Base-by-base conservation (phyloP, 2,888 invertebrate genomes). In the Carcina quercana region DNA sequence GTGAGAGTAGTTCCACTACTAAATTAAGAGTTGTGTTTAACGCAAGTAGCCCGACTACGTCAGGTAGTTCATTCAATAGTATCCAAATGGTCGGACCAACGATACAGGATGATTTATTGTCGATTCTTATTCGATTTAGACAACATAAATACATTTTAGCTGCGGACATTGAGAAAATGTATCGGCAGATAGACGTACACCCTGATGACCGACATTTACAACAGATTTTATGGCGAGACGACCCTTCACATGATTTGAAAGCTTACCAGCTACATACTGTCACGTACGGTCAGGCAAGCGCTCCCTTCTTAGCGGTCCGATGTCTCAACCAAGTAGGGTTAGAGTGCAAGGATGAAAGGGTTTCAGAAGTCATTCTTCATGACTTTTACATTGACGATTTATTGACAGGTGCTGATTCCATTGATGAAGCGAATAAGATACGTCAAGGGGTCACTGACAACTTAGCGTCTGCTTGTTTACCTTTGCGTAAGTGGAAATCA, bases 371-470 rank as follows among this genome's bases (percentile, higher is more conserved):
- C 1, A 51, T 50, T 13, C 15, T 29, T 1, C 43, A 50, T 12
- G 53, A 56, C 19, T 50, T 49, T 28, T 53, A 53, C 32, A 45
- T 52, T 0, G 50, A 53, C 15, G 50, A 53, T 22, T 19, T 50
- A 12, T 24, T 48, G 3, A 42, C 42, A 8, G 44, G 47, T 11
- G 15, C 14, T 3, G 34, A 43, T 12, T 11, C 34, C 13, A 13
- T 43, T 11, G 10, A 34, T 7, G 36, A 42, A 5, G 31, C 38
- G 1, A 10, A 10, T 3, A 5, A 29, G 0, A 26, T 50, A 1
- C 43, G 38, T 12, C 4, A 25, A 0, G 10, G 32, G 5, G 32
- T 48, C 0, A 47, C 46, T 4, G 11, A 25, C 4, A 36, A 21
- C 3, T 28, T 53, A 0, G 38, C 40, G 6, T 40, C 45, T 1